Evolutionary conservation across 2,113 vertebrate genomes (phyloP).

Genomic region (Grallaria varia): DNA sequence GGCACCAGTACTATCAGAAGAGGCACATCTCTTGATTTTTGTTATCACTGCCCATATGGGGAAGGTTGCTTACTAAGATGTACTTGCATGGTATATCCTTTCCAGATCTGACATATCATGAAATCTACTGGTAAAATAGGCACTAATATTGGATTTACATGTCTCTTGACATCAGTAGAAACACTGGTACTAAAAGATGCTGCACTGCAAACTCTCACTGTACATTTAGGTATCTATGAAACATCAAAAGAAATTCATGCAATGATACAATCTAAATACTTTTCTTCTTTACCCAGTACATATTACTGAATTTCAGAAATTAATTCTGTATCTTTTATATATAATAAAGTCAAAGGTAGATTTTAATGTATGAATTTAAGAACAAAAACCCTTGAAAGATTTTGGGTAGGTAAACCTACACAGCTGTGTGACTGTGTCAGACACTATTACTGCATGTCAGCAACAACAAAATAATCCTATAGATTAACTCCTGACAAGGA

Average conservation of each 20-base stretch:
- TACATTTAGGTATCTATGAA: background rate
- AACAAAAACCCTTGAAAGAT: background rate
- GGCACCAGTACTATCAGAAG: background rate
- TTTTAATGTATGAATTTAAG: background rate
- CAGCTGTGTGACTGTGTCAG: background rate
- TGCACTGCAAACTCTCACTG: background rate
- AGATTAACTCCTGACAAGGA: background rate
- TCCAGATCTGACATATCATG: background rate
- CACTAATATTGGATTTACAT: background rate
- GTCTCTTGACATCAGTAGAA: background rate
- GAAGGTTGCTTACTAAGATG: background rate
- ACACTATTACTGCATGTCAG: background rate
- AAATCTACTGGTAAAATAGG: background rate
- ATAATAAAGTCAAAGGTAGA: background rate
- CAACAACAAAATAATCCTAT: background rate
- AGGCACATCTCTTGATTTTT: background rate
- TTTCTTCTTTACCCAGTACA: background rate
- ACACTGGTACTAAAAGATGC: background rate
- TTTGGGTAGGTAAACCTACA: background rate
- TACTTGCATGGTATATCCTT: background rate
- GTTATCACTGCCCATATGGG: background rate
- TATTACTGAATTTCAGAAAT: background rate
- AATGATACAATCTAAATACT: background rate
- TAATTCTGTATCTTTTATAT: background rate
- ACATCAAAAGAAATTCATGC: background rate